phyloP scores from a whole-genome alignment of 2,113 vertebrate species.

The Oreocharis arfaki region DNA sequence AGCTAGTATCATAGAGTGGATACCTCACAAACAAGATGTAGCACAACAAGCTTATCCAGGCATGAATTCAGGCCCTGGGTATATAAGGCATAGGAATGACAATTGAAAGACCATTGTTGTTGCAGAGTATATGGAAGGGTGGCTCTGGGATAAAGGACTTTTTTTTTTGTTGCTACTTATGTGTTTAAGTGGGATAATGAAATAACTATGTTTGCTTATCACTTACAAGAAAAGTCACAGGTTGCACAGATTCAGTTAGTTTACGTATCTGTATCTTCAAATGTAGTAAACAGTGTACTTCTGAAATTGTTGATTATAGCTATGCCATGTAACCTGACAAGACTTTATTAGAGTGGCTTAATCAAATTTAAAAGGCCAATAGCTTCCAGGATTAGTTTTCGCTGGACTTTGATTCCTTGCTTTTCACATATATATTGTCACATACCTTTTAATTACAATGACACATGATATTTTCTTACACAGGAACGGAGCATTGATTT shows the following conservation, averaged over 20 bases:
- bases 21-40: not conserved
- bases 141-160: not conserved
- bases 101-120: not conserved
- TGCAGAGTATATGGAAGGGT: not conserved
- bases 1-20: not conserved
- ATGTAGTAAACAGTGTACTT: not conserved
- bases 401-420: not conserved
- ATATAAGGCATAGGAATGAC: not conserved
- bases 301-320: not conserved
- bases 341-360: not conserved
- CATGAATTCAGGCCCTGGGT: not conserved
- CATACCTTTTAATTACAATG: not conserved
- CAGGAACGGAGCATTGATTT: not conserved
- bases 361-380: not conserved
- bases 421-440: not conserved
- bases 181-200: not conserved
- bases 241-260: not conserved
- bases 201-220: fast-evolving
- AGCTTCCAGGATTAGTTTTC: not conserved
- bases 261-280: not conserved
- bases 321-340: not conserved
- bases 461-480: not conserved
- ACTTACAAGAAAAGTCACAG: not conserved
- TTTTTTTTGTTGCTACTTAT: not conserved
- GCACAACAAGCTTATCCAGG: not conserved